Evolutionary conservation across 2,888 invertebrate species (phyloP).

Genomic region (Nephrocerus scutellatus): DNA sequence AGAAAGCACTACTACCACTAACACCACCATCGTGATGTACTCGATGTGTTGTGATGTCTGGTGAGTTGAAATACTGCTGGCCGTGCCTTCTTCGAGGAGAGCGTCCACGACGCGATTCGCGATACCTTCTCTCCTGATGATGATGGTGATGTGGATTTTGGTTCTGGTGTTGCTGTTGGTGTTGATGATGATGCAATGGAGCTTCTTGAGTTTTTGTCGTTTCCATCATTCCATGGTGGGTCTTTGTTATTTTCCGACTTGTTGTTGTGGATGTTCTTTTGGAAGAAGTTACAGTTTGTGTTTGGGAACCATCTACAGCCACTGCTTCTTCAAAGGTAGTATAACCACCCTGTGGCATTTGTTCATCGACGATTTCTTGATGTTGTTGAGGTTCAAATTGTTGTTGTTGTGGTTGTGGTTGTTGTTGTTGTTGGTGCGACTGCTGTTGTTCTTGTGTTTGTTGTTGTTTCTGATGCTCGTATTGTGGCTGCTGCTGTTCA

Average conservation of each 20-base stretch:
- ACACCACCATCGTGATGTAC: too few relatives aligned
- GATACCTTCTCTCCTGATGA: conserved; percentile 18
- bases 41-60: too few relatives aligned
- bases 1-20: too few relatives aligned
- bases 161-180: conserved; percentile 16
- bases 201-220: not conserved
- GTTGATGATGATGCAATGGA: not conserved
- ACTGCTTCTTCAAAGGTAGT: not conserved
- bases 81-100: conserved; percentile 34
- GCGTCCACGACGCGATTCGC: conserved; percentile 33
- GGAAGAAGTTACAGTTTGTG: conserved; percentile 9
- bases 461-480: conserved; percentile 21
- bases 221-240: not conserved
- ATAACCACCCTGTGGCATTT: not conserved
- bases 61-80: conserved; percentile 3
- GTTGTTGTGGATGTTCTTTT: conserved; percentile 19
- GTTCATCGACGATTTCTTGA: conserved; percentile 5
- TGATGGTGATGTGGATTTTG: conserved; percentile 12
- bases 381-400: conserved; percentile 21
- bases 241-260: conserved; percentile 4
- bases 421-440: conserved; percentile 3
- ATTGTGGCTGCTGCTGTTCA: conserved; percentile 2
- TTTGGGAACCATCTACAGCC: conserved; percentile 8
- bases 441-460: conserved; percentile 16
- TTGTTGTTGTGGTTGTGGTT: conserved; percentile 8